A percentile compares a stretch with the other conserved stretches of the same genome.
Conservation (phyloP, 2,113 vertebrate genomes). For the Leptosomus discolor region DNA sequence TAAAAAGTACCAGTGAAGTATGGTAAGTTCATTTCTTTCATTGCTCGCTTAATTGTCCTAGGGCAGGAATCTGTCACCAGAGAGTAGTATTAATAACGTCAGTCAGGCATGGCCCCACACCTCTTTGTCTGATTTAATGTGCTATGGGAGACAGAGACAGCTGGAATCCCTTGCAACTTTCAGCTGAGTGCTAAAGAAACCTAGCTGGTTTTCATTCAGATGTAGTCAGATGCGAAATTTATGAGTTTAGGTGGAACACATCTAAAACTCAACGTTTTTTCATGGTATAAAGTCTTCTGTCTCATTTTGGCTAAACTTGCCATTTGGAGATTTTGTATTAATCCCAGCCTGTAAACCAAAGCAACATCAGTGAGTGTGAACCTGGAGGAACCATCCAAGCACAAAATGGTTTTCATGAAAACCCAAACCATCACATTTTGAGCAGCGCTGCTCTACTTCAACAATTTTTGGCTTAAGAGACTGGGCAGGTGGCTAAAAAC, state of each 20-base stretch:
- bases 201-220: background rate
- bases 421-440: background rate
- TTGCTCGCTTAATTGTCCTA: background rate
- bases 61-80: background rate
- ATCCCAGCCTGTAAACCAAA: background rate
- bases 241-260: background rate
- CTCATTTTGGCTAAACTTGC: background rate
- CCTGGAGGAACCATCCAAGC: background rate
- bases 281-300: background rate
- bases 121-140: background rate
- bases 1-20: background rate
- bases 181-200: background rate
- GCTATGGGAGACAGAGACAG: background rate
- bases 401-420: background rate
- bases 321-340: background rate
- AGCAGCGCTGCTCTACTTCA: background rate
- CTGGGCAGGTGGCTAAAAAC: background rate
- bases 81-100: background rate
- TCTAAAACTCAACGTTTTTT: background rate
- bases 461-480: background rate
- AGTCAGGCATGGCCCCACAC: background rate
- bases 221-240: background rate
- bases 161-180: background rate
- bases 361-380: background rate
- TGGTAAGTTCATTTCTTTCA: background rate